These are phyloP conservation scores for Phengaris alcon DNA, from an alignment of 2,888 invertebrate species.

Conservation along the genomic window DNA sequence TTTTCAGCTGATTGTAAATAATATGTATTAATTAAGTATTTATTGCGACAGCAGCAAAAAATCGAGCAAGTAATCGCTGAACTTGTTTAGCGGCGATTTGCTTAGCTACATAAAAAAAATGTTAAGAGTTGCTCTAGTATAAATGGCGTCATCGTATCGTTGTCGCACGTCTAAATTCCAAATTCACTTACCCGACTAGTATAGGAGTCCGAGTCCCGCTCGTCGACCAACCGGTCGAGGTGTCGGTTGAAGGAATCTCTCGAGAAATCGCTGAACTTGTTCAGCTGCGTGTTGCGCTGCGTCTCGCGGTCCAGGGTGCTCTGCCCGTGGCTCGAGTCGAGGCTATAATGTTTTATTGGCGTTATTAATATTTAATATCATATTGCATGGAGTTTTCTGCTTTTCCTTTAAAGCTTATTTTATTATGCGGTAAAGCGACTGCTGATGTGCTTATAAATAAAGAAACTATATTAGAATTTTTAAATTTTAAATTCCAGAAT, in stretches of 20 bases:
- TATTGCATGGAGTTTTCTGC: neutral
- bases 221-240: conserved; percentile 69
- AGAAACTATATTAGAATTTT: neutral
- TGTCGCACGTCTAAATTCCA: neutral
- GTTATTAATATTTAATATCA: conserved; percentile 29
- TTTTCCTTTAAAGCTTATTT: neutral
- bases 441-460: neutral
- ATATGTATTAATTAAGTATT: no score
- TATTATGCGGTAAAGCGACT: neutral
- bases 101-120: no score
- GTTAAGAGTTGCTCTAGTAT: neutral
- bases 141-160: neutral
- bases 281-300: conserved; percentile 80
- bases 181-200: conserved; percentile 59
- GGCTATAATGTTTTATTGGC: conserved; percentile 32
- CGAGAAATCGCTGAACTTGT: conserved; percentile 74
- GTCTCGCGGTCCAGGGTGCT: conserved; percentile 80
- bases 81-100: no score
- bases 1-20: no score
- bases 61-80: no score
- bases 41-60: no score
- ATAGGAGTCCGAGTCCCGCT: conserved; percentile 66
- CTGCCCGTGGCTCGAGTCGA: conserved; percentile 43
- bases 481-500: no score
- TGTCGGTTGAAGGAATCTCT: conserved; percentile 69